Evolutionary conservation across 1,140 invertebrate genomes (phyloP), one percentile per base, ranked within the genome.

Genomic region (Zophobas atratus): DNA sequence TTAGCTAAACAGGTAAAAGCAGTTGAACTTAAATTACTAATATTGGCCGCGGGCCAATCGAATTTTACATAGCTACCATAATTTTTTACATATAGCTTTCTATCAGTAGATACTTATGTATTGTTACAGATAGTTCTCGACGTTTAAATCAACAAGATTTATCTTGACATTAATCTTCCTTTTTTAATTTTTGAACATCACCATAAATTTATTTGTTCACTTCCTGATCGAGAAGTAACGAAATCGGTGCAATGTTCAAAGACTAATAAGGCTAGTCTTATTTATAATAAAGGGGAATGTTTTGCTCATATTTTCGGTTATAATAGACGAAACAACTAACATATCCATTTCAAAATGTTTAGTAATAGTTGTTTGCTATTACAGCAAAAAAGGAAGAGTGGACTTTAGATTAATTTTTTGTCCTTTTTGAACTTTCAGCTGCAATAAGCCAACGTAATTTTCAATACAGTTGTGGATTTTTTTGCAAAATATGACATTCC

Each of bases 351-450:
- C 56, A 49, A 53, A 77, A 60, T 56, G 76, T 73, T 74, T 77
- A 46, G 60, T 51, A 57, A 41, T 77, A 5, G n/a, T 77, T n/a
- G 76, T 70, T 38, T n/a, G 76, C 73, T 77, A 73, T 74, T 76
- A 49, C 34, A 51, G 49, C 48, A 20, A 76, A 49, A 75, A 36
- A 51, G 20, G 5, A 63, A 49, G 34, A 36, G 38, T 39, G 8
- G 43, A 8, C 8, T 46, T 3, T 46, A 3, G 75, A 76, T 70
- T 2, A 20, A 67, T 76, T 70, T 76, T 70, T 70, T 20, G 75
- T 6, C 33, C 49, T 76, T 49, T 70, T 76, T 76, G n/a, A 71
- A 49, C 32, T 70, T 39, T 53, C 51, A 38, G 53, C 6, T 34
- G 71, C 39, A n/a, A 73, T 48, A 20, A 55, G 71, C 46, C 6